Base-by-base conservation (phyloP, 2,797 vertebrate genomes). In the Lepidocolaptes lacrymiger region DNA sequence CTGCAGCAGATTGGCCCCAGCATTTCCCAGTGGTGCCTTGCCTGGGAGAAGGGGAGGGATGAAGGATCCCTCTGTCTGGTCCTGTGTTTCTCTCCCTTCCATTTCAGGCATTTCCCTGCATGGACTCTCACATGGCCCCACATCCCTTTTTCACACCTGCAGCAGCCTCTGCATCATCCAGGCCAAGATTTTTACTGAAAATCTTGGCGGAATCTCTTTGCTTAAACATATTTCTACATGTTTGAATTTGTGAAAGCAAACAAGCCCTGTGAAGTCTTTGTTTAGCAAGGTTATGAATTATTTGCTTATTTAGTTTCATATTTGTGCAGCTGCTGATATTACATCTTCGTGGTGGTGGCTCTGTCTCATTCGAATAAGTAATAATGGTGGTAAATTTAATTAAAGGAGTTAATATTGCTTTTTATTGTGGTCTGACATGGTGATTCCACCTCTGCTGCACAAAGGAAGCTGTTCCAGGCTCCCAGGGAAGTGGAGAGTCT, bases 271-370 rank as follows among this genome's bases (percentile, higher is more conserved):
- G 49, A 59, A 71, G 46, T 37, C 67, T 77, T 71, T 89, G 73
- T 73, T 77, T 74, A 56, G 56, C 46, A 27, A 37, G 46, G 39
- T 41, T 93, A 54, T 44, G 92, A 90, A 37, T 71, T 34, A 56
- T 94, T 91, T 83, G 69, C 41, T 49, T 28, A 14, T 75, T 89
- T 87, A 52, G 44, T 34, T 66, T 89, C 16, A 0, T 85, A 12
- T 87, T 96, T 91, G 81, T 64, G 85, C 91, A 91, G 87, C 85
- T 91, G 89, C 68, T 1, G 4, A 1, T 66, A 27, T 28, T n/a
- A 21, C 67, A 13, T 51, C 34, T 14, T 39, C 2, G 1, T 39
- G 3, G 74, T 0, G 34, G 67, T 0, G 3, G 32, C 87, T 75
- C 11, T 22, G 23, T 41, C 81, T 62, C 62, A 4, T 19, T 56